phyloP scores from a whole-genome alignment of 2,113 vertebrate genomes.

The Phainopepla nitens region DNA sequence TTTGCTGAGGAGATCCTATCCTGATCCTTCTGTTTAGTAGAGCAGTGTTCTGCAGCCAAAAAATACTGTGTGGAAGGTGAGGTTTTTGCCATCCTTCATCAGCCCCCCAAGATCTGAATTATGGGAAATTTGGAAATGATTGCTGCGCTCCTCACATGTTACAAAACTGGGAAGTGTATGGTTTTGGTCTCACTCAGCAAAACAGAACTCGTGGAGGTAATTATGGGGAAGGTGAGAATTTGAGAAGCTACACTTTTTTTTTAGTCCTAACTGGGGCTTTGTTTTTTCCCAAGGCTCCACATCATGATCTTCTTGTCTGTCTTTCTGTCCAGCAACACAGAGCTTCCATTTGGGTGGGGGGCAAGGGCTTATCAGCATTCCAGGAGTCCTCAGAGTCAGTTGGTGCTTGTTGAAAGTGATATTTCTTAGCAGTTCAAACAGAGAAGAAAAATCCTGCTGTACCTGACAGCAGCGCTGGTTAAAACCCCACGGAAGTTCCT shows the following conservation, averaged over 20 bases:
- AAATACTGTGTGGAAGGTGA: background rate
- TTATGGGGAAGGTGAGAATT: background rate
- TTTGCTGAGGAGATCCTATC: background rate
- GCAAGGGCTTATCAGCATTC: background rate
- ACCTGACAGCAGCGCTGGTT: fast-evolving
- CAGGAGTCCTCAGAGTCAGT: too few relatives aligned
- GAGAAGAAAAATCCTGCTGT: background rate
- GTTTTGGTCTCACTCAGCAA: background rate
- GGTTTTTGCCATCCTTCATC: background rate
- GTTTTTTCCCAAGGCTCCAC: background rate
- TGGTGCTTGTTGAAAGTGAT: background rate
- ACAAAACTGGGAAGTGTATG: background rate
- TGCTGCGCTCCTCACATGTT: fast-evolving
- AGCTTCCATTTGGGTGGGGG: background rate
- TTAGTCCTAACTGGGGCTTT: background rate
- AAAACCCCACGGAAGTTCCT: fast-evolving
- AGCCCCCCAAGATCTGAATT: background rate
- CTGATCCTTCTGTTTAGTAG: too few relatives aligned
- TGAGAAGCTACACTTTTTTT: background rate
- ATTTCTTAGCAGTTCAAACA: background rate
- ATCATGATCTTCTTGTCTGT: background rate
- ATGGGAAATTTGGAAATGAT: background rate
- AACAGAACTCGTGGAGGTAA: background rate
- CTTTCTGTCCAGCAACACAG: background rate
- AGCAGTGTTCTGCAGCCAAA: background rate